Base-by-base conservation (phyloP, 2,888 invertebrate genomes). In the Drosophila pegasa region DNA sequence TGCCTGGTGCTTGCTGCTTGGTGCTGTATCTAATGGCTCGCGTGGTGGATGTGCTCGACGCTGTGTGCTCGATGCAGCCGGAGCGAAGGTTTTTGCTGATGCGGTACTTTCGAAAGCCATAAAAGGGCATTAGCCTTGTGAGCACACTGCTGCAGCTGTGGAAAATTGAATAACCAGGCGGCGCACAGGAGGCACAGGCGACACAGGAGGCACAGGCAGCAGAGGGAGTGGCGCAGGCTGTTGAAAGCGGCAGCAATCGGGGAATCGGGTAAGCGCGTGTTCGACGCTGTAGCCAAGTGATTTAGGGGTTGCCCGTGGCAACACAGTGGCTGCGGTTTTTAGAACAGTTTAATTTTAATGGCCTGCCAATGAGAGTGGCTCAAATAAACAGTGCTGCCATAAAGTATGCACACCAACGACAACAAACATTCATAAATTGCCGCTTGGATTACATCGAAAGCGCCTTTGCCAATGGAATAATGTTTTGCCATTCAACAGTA, bases 41-140 rank as follows among this genome's bases (percentile, higher is more conserved):
- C 72, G 61, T 73, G 64, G 72, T 60, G 69, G 59, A 29, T 50
- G 56, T n/a, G n/a, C n/a, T n/a, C n/a, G n/a, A 9, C 18, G 61
- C 12, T 12, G 31, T 38, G 37, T 50, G 48, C 31, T 41, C 22
- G 33, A 50, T 50, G 50, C 50, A 48, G 33, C n/a, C 22, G n/a
- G 48, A 20, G 57, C 52, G 54, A 33, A 59, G 33, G 47, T 62
- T 74, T 70, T 55, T 80, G 81, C 81, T 82, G 81, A 82, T 75
- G 81, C 63, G 80, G 84, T 75, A 83, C 86, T 71, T 80, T 82
- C 67, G 64, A 83, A 83, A 86, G 87, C 87, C 87, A 80, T 82
- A 86, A 82, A 82, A 82, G 82, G 82, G 82, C 87, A 82, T 82
- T 82, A 82, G 87, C 82, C 82, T 83, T 73, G 65, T 75, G 80